A percentile compares a stretch with the other conserved stretches of the same genome.
phyloP scores from a whole-genome alignment of 2,888 invertebrate genomes.

The Drosophila picticornis region DNA sequence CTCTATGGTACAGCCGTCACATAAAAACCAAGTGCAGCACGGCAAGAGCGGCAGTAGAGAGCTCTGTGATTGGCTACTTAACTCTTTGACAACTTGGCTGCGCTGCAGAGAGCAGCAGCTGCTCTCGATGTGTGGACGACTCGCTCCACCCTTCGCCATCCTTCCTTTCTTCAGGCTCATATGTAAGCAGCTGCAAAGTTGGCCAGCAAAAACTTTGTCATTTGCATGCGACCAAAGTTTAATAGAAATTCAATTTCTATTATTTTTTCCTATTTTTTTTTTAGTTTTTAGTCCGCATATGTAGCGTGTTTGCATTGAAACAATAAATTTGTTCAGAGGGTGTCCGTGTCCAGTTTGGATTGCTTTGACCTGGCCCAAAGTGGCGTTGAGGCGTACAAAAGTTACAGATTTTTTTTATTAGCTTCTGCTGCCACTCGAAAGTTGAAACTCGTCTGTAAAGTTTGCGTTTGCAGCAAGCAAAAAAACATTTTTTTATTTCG shows the following conservation, averaged over 20 bases:
- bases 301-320: slow-evolving; percentile 68
- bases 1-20: slow-evolving; percentile 56
- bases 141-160: neutral
- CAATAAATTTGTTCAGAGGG: slow-evolving; percentile 69
- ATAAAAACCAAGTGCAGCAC: slow-evolving; percentile 17
- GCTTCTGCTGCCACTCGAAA: slow-evolving; percentile 23
- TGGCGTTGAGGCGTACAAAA: slow-evolving; percentile 58
- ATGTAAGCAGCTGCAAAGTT: slow-evolving; percentile 52
- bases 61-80: slow-evolving; percentile 78
- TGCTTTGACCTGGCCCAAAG: slow-evolving; percentile 67
- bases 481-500: neutral
- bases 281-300: slow-evolving; percentile 46
- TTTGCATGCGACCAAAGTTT: slow-evolving; percentile 80
- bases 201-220: slow-evolving; percentile 71
- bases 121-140: slow-evolving; percentile 30
- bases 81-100: slow-evolving; percentile 76
- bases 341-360: slow-evolving; percentile 54
- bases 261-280: slow-evolving; percentile 45
- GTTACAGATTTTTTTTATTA: slow-evolving; percentile 53
- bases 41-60: slow-evolving; percentile 14
- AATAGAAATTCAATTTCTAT: slow-evolving; percentile 78
- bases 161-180: slow-evolving; percentile 23
- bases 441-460: slow-evolving; percentile 41
- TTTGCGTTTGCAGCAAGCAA: slow-evolving; percentile 11
- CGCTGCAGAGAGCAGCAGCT: slow-evolving; percentile 38